These are phyloP conservation scores for Rhadina sibilatrix DNA, from an alignment of 2,113 vertebrate species.

Conservation along the genomic window DNA sequence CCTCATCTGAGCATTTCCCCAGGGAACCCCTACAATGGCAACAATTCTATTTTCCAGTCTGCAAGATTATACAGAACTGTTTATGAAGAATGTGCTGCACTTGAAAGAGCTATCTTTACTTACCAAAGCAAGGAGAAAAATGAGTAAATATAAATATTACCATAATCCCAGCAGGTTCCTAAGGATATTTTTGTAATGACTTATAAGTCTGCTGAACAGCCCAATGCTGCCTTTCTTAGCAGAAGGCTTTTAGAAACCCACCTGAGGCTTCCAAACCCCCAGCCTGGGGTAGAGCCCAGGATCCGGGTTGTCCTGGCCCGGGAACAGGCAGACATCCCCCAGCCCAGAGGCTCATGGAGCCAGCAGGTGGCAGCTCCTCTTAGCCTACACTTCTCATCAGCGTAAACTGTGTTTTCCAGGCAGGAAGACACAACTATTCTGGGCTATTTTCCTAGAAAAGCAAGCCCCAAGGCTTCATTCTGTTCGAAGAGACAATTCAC, in stretches of 20 bases:
- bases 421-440: neutral
- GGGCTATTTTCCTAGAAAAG: neutral
- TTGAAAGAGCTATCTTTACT: neutral
- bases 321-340: neutral
- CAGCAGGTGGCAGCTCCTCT: conserved; percentile 47
- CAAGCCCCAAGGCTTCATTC: neutral
- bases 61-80: neutral
- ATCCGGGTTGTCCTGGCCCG: neutral
- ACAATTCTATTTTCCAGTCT: conserved; percentile 24
- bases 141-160: neutral
- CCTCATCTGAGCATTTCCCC: neutral
- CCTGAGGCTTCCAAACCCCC: neutral
- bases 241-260: neutral
- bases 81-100: neutral
- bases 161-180: neutral
- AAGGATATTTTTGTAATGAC: neutral
- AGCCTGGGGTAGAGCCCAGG: neutral
- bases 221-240: neutral
- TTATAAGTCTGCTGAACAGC: neutral
- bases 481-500: neutral
- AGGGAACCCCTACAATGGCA: neutral
- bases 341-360: neutral
- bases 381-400: neutral
- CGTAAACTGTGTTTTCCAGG: neutral
- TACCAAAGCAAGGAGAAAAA: neutral